These are phyloP conservation scores for Entomobrya proxima DNA, from an alignment of 2,888 invertebrate genomes.

Conservation along the genomic window DNA sequence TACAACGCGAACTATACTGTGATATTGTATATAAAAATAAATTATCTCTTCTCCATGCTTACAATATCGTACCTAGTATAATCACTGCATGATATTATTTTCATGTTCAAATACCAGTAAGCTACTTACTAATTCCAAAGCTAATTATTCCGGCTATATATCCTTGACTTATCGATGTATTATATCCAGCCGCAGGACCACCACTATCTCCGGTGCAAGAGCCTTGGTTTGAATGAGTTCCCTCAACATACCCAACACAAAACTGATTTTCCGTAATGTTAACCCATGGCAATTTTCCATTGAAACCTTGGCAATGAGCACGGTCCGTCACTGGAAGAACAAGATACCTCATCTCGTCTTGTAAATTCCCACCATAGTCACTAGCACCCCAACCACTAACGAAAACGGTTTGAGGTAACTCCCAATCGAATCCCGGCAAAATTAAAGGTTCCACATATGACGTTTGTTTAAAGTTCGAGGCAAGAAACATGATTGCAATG, in stretches of 20 bases:
- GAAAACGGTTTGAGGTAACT: neutral
- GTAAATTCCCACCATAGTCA: neutral
- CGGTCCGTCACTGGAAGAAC: neutral
- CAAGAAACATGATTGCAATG: neutral
- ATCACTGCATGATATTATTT: neutral
- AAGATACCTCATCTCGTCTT: neutral
- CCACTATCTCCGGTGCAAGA: neutral
- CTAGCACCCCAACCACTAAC: neutral
- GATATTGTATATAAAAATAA: too few species aligned
- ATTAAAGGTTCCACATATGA: neutral
- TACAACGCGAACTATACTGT: too few species aligned
- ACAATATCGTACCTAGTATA: neutral
- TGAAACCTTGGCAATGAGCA: neutral
- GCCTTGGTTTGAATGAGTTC: too few species aligned
- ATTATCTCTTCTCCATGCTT: too few species aligned
- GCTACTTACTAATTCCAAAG: neutral
- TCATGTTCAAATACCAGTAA: neutral
- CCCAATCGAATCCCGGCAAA: neutral
- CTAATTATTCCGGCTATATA: neutral
- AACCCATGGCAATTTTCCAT: neutral
- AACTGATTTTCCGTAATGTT: neutral
- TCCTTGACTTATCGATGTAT: neutral
- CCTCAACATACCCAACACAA: neutral
- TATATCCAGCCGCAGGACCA: neutral
- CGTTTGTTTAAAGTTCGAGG: neutral